Percentiles rank a stretch among this genome's conserved stretches.
Conservation (phyloP, 1,140 invertebrate species). For the Palaemon carinicauda region DNA sequence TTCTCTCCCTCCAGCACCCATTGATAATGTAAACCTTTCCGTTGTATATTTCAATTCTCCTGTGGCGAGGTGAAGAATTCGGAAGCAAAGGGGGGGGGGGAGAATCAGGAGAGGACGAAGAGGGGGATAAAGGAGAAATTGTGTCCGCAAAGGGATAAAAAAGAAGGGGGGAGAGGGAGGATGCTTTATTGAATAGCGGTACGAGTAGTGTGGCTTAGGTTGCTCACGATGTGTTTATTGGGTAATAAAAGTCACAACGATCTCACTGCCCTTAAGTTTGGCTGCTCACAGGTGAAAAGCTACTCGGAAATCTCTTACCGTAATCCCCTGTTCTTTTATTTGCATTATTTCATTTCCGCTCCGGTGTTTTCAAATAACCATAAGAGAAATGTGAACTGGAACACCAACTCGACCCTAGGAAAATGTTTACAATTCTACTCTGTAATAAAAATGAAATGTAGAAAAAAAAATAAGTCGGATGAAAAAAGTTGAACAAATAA, state of each 20-base stretch:
- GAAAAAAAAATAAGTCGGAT: too few relatives aligned
- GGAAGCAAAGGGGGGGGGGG: neutral
- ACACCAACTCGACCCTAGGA: too few relatives aligned
- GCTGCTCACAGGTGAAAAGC: slow-evolving; percentile 20
- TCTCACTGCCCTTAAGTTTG: slow-evolving; percentile 30
- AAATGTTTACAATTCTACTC: too few relatives aligned
- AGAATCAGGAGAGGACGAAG: neutral
- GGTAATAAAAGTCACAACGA: slow-evolving; percentile 29
- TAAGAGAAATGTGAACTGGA: too few relatives aligned
- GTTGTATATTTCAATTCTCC: slow-evolving; percentile 10
- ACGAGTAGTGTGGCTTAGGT: slow-evolving; percentile 26
- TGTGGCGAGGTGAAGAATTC: neutral
- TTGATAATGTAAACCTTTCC: neutral
- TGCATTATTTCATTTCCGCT: neutral
- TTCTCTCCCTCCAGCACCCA: neutral
- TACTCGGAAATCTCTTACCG: neutral
- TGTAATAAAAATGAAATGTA: too few relatives aligned
- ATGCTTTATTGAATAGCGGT: slow-evolving; percentile 32
- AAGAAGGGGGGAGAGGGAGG: neutral
- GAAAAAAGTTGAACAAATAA: too few relatives aligned
- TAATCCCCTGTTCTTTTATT: neutral
- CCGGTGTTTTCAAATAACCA: neutral
- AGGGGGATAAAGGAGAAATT: neutral
- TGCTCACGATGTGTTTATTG: slow-evolving; percentile 43
- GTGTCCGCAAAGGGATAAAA: neutral